Percentiles rank a stretch among this genome's conserved stretches.
These are phyloP conservation scores for Bagarius yarrelli DNA, from an alignment of 2,113 vertebrate species.

Conservation along the genomic window DNA sequence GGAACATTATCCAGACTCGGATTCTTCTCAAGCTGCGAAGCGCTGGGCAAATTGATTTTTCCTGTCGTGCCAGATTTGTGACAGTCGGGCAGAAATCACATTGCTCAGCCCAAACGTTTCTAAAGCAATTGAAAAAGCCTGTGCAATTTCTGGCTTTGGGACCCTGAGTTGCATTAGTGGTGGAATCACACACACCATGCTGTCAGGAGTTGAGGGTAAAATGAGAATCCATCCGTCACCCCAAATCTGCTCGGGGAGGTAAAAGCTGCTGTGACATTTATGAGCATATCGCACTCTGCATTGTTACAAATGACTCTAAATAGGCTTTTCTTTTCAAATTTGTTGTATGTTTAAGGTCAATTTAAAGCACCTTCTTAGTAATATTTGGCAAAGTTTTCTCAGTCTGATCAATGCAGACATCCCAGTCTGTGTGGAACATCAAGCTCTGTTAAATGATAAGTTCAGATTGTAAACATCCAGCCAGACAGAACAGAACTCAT, in stretches of 20 bases:
- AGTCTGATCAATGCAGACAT: background rate
- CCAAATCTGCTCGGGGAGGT: slow-evolving; percentile 23
- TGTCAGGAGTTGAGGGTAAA: slow-evolving; percentile 22
- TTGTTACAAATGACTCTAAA: slow-evolving; percentile 20
- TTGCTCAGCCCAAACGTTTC: slow-evolving; percentile 68
- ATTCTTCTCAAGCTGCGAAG: slow-evolving; percentile 69
- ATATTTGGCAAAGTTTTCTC: background rate
- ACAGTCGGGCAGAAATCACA: slow-evolving; percentile 75
- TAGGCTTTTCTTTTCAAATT: slow-evolving; percentile 11
- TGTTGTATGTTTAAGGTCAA: background rate
- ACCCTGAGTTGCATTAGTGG: slow-evolving; percentile 46
- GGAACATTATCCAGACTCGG: slow-evolving; percentile 72
- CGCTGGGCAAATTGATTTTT: slow-evolving; percentile 77
- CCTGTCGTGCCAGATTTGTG: slow-evolving; percentile 77
- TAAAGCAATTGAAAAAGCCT: slow-evolving; percentile 60
- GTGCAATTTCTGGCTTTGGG: slow-evolving; percentile 60
- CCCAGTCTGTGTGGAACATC: too few species aligned
- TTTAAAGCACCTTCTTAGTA: background rate
- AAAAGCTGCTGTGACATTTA: slow-evolving; percentile 25
- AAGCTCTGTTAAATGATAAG: background rate
- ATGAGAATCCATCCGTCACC: slow-evolving; percentile 37
- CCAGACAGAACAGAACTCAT: background rate
- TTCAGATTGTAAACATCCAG: background rate
- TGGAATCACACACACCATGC: slow-evolving; percentile 20
- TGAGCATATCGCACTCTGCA: slow-evolving; percentile 5